A percentile compares a stretch with the other conserved stretches of the same genome.
Evolutionary conservation across 2,797 vertebrate species (phyloP).

Genomic region (Oreonectes daqikongensis): DNA sequence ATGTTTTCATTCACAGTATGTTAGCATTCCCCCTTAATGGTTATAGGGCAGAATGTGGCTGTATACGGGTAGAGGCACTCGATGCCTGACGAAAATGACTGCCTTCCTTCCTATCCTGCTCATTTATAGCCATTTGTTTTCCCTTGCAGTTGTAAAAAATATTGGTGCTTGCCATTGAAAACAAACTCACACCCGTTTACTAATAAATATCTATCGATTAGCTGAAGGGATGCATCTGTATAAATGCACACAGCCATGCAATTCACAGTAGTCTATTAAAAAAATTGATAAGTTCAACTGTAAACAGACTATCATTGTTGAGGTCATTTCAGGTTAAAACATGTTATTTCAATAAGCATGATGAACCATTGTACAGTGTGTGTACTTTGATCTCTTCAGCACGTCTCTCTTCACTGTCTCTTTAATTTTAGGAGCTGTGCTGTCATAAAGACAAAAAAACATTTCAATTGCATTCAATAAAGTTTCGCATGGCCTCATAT

Average conservation of each 20-base stretch:
- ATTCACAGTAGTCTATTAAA: conserved; percentile 55
- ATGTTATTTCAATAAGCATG: conserved; percentile 73
- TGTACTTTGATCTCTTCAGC: conserved; percentile 75
- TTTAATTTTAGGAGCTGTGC: conserved; percentile 78
- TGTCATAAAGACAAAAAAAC: conserved; percentile 79
- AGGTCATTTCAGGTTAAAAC: conserved; percentile 82
- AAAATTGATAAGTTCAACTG: conserved; percentile 60
- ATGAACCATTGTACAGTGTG: conserved; percentile 77
- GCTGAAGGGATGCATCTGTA: conserved; percentile 72
- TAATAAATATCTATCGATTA: conserved; percentile 68
- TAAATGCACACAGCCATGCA: conserved; percentile 62
- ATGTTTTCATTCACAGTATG: too few species aligned
- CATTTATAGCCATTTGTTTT: conserved; percentile 71
- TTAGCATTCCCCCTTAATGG: conserved; percentile 42
- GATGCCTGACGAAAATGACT: conserved; percentile 65
- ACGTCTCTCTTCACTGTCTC: conserved; percentile 69
- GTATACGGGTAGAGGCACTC: conserved; percentile 74
- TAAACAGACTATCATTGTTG: conserved; percentile 73
- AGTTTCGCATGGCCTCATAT: conserved; percentile 78
- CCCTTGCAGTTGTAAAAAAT: conserved; percentile 66
- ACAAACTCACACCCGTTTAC: conserved; percentile 49
- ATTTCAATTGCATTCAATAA: conserved; percentile 76
- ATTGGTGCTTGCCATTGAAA: conserved; percentile 59
- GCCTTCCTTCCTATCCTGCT: conserved; percentile 63
- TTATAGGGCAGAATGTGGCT: conserved; percentile 70